Base-by-base conservation (phyloP, 1,140 invertebrate genomes). In the Wiebesia pumilae region DNA sequence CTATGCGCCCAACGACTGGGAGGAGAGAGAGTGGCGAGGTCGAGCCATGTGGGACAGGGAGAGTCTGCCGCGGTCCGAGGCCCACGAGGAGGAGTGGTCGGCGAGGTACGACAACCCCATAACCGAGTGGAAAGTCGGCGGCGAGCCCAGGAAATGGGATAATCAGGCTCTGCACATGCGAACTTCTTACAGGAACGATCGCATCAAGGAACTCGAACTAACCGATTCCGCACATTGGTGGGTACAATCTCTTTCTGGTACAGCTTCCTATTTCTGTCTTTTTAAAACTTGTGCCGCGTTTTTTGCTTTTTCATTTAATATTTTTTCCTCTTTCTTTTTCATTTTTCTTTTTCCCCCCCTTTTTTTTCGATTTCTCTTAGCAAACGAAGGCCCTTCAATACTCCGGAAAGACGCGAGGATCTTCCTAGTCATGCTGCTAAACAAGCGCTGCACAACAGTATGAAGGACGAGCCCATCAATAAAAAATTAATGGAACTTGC, bases 401-500 rank as follows among this genome's bases (percentile, higher is more conserved):
- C 89, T 71, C 89, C 92, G 6, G 93, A 93, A 84, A 77, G 89
- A 3, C 88, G 93, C 69, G 92, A 93, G 38, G 92, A 93, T n/a
- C 88, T 90, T 35, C 83, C 90, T 14, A 92, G 92, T 86, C 83
- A 85, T 19, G 90, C 92, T 0, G 93, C 93, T 69, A 93, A 94
- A 65, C 91, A 90, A 75, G 90, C 92, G 9, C 80, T 94, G 16
- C 93, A 94, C 58, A 92, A 91, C 1, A 93, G 92, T 54, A 94
- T 93, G 93, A 93, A 93, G 62, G 93, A 94, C 38, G 93, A 94
- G 83, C 93, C 93, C 3, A 94, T 94, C 9, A 94, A 94, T 81
- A 94, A 94, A 84, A 94, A 94, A 86, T 86, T 94, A 33, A 94
- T 94, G 93, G 93, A 94, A 88, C 88, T 94, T 0, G 93, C 93